Evolutionary conservation across 2,888 invertebrate genomes (phyloP), one percentile per base, ranked within the genome.

Genomic region (Caenorhabditis virilis): DNA sequence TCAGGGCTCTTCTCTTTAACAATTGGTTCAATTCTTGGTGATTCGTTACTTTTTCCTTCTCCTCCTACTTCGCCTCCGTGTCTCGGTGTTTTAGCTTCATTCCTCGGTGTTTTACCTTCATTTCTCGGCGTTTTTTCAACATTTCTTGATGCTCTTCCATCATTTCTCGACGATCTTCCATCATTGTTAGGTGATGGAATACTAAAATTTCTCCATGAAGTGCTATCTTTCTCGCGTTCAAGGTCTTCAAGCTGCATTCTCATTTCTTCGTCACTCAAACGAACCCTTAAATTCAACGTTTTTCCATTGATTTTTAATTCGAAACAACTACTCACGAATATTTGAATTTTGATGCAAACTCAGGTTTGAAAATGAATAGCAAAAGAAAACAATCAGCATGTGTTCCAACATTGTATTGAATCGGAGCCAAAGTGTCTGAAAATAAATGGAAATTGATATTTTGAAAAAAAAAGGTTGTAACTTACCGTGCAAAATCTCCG

Each of bases 381-480:
- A 63, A 50, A 50, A 63, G 46, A 27, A 63, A 63, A 26, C 63
- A 63, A 22, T 50, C 52, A 5, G 50, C 45, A 2, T 35, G 36
- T 2, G 63, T 63, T 2, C 50, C 63, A 16, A 63, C 42, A 42
- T 53, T 63, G 25, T 63, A 58, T 16, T 45, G 53, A 23, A 63
- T 53, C 7, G 63, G 63, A 6, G 63, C 63, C 16, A 63, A 58
- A 1, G 63, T 63, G 36, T 57, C 62, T 59, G 42, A 35, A 59
- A 52, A n/a, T 13, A n/a, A n/a, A n/a, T 13, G 30, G 13, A 30
- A 30, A 9, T 30, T 9, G 6, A 30, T 6, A 9, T 30, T 9
- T 13, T 9, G 6, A 30, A 30, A 30, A 13, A 9, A 30, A 9
- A 6, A 30, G 6, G 7, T 9, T 13, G 30, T 30, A 9, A 9